Percentiles rank a stretch among this genome's conserved stretches.
phyloP scores from a whole-genome alignment of 2,888 invertebrate genomes.

The Listrodromus nycthemerus region DNA sequence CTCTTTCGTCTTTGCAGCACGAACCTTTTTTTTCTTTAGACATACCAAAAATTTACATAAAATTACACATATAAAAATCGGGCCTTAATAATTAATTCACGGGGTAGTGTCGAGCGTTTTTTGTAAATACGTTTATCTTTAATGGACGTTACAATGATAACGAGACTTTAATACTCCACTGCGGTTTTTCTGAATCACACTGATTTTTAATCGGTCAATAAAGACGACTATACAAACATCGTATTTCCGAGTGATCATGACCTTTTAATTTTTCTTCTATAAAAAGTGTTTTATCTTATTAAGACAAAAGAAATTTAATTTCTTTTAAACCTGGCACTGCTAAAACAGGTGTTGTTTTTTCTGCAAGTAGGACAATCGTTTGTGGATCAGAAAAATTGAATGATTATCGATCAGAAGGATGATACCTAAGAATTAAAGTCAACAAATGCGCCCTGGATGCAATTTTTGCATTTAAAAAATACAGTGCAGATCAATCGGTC shows the following conservation, averaged over 20 bases:
- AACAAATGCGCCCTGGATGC: neutral
- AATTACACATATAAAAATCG: slow-evolving; percentile 61
- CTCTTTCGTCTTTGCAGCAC: slow-evolving; percentile 26
- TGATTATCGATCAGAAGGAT: slow-evolving; percentile 15
- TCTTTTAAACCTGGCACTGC: neutral
- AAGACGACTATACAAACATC: slow-evolving; percentile 18
- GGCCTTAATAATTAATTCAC: slow-evolving; percentile 46
- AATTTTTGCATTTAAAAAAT: neutral
- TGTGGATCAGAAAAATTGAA: slow-evolving; percentile 1
- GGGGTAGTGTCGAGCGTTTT: slow-evolving; percentile 21
- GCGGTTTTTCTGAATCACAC: slow-evolving; percentile 43
- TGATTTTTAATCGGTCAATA: slow-evolving; percentile 25
- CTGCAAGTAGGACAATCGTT: neutral
- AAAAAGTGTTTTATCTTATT: neutral
- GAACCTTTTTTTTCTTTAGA: slow-evolving; percentile 20
- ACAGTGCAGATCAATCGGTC: neutral
- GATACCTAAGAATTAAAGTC: neutral
- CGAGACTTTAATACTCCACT: slow-evolving; percentile 32
- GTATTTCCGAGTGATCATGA: neutral
- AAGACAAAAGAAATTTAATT: neutral
- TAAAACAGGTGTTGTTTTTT: neutral
- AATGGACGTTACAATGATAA: slow-evolving; percentile 62
- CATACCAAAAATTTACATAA: slow-evolving; percentile 54
- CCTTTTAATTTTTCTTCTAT: neutral
- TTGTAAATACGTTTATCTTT: slow-evolving; percentile 45